phyloP scores from a whole-genome alignment of 1,140 invertebrate species.

The Lepidotrigona ventralis region DNA sequence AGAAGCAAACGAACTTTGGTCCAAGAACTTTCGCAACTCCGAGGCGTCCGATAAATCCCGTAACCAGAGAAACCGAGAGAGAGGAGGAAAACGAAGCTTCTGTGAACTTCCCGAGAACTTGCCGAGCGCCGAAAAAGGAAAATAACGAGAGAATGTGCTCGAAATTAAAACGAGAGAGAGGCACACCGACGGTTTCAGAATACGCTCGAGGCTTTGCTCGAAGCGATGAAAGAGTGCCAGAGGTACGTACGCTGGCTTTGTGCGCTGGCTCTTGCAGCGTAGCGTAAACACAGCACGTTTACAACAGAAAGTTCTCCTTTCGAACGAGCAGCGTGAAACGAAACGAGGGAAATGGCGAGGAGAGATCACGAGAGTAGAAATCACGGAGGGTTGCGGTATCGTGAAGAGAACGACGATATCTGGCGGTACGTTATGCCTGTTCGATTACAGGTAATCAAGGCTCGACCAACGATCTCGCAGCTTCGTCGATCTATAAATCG shows the following conservation, averaged over 20 bases:
- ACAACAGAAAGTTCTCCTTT: not conserved
- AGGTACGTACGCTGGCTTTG: no score
- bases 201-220: not conserved
- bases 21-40: not conserved
- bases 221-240: not conserved
- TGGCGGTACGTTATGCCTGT: conserved; percentile 58
- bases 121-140: not conserved
- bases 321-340: not conserved
- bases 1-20: not conserved
- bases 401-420: conserved; percentile 52
- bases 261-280: not conserved
- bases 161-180: not conserved
- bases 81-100: not conserved
- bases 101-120: not conserved
- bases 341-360: not conserved
- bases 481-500: conserved; percentile 72
- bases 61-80: no score
- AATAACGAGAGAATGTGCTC: conserved; percentile 1
- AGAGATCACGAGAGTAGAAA: not conserved
- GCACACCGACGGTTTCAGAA: not conserved
- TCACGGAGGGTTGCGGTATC: conserved; percentile 11
- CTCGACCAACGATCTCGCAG: conserved; percentile 55
- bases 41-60: not conserved
- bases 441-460: conserved; percentile 67
- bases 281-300: conserved; percentile 38